These are phyloP conservation scores for Crocuta crocuta DNA, from an alignment of 2,113 vertebrate genomes.

Conservation along the genomic window DNA sequence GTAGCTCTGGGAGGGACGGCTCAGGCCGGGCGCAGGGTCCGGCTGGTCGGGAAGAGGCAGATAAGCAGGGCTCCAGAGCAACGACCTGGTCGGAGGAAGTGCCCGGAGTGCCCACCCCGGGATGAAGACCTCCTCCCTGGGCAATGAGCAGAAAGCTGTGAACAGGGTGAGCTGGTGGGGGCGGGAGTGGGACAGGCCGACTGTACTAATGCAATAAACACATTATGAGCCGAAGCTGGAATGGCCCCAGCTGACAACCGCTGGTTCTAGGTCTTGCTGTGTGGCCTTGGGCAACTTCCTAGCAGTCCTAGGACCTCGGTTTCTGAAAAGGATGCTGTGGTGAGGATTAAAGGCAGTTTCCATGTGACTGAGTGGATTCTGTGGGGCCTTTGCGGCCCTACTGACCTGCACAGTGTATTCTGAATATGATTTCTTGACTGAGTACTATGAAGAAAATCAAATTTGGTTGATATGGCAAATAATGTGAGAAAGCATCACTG, in stretches of 20 bases:
- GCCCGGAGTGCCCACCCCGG: not conserved
- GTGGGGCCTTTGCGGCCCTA: not conserved
- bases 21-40: not conserved
- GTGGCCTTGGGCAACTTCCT: not conserved
- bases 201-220: slow-evolving; percentile 81
- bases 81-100: not conserved
- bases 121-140: not conserved
- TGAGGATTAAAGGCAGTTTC: not conserved
- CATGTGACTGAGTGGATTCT: not conserved
- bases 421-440: not conserved
- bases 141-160: slow-evolving; percentile 55
- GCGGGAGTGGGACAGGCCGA: not conserved
- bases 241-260: not conserved
- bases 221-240: slow-evolving; percentile 53
- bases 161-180: not conserved
- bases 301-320: not conserved
- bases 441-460: not conserved
- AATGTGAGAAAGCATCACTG: not conserved
- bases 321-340: not conserved
- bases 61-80: not conserved
- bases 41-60: not conserved
- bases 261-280: not conserved
- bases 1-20: slow-evolving; percentile 61
- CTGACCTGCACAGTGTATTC: not conserved
- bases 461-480: not conserved